A percentile compares a stretch with the other conserved stretches of the same genome.
These are phyloP conservation scores for Montipora cactus DNA, from an alignment of 64 coral and sea anemone genomes.

Conservation along the genomic window DNA sequence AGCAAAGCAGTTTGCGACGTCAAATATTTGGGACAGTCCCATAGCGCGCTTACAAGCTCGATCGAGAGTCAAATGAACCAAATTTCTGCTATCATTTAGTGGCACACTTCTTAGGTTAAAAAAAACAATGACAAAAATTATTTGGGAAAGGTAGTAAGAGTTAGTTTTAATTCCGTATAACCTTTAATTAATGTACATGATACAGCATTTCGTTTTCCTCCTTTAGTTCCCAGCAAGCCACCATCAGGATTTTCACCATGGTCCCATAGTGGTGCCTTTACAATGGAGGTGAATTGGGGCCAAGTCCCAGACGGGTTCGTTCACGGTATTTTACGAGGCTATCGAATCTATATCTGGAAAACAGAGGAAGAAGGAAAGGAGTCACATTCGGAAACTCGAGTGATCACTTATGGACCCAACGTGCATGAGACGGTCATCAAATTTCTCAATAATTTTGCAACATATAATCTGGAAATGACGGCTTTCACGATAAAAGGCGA, in stretches of 20 bases:
- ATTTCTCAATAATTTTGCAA: neutral
- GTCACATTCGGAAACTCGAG: neutral
- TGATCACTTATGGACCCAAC: neutral
- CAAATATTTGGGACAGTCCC: too few species aligned
- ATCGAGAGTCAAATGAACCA: too few species aligned
- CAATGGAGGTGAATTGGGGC: conserved; percentile 54
- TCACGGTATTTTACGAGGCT: conserved; percentile 79
- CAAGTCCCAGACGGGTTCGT: conserved; percentile 53
- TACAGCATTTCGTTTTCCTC: neutral
- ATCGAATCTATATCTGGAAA: conserved; percentile 72
- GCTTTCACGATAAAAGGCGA: conserved; percentile 48
- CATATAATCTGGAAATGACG: conserved; percentile 33
- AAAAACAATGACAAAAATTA: too few species aligned
- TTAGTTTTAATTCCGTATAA: too few species aligned
- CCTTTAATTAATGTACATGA: too few species aligned
- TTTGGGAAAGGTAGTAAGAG: too few species aligned
- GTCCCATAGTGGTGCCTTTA: conserved; percentile 59
- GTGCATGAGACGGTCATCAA: neutral
- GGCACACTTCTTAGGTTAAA: too few species aligned
- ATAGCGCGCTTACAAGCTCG: too few species aligned
- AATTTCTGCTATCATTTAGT: too few species aligned
- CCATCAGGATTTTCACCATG: conserved; percentile 44
- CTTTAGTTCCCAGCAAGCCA: conserved; percentile 77
- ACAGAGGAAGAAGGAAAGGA: neutral
- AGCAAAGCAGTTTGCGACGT: too few species aligned